Conservation (phyloP, 2,888 invertebrate genomes). For the Polyommatus iphigenia region DNA sequence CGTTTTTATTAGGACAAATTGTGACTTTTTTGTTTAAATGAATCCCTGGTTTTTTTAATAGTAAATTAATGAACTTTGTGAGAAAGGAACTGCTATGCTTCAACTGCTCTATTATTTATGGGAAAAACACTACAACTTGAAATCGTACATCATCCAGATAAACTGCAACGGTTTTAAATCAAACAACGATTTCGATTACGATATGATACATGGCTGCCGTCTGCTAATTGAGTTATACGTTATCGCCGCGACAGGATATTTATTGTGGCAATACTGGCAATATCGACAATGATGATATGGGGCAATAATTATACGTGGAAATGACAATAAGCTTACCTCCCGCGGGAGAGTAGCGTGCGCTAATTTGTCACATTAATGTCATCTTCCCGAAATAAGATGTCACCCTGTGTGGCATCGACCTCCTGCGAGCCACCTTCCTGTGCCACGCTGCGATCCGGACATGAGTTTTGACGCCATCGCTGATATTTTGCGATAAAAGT, state of each 20-base stretch:
- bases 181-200: slow-evolving; percentile 28
- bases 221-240: slow-evolving; percentile 27
- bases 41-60: too few species aligned
- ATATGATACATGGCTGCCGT: slow-evolving; percentile 28
- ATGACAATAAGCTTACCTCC: slow-evolving; percentile 3
- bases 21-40: too few species aligned
- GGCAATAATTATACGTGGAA: slow-evolving; percentile 1
- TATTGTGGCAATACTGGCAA: slow-evolving; percentile 18
- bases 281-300: not conserved
- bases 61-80: too few species aligned
- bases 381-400: slow-evolving; percentile 66
- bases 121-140: not conserved
- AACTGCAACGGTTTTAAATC: slow-evolving; percentile 25
- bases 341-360: not conserved
- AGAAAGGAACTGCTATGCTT: not conserved
- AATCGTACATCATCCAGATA: slow-evolving; percentile 14
- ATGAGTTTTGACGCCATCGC: slow-evolving; percentile 75
- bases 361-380: slow-evolving; percentile 63
- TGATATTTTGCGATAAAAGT: slow-evolving; percentile 71
- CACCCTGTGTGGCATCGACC: slow-evolving; percentile 71
- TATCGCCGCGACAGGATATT: slow-evolving; percentile 23
- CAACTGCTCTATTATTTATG: not conserved
- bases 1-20: too few species aligned
- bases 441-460: slow-evolving; percentile 73
- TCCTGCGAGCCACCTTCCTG: slow-evolving; percentile 71